Conservation (phyloP, 2,113 vertebrate genomes). For the Colaptes auratus region DNA sequence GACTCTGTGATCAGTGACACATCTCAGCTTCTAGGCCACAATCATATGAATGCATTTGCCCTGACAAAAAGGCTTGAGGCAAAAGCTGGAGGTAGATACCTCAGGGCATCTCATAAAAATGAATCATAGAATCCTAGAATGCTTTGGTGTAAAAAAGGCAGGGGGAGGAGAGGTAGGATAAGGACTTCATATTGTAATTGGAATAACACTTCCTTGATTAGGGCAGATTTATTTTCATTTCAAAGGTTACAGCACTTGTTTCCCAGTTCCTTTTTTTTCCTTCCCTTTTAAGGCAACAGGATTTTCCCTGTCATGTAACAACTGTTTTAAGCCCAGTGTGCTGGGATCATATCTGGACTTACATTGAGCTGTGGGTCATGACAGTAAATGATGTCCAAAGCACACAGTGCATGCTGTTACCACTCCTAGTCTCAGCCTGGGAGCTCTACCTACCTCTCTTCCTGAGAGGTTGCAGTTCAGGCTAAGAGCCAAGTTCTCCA, state of each 20-base stretch:
- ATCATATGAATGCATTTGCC: neutral
- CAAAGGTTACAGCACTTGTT: slow-evolving; percentile 3
- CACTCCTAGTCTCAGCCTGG: neutral
- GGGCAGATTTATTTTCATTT: slow-evolving; percentile 23
- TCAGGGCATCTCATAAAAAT: neutral
- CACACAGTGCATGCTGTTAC: neutral
- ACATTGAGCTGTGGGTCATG: neutral
- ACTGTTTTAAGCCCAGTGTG: neutral
- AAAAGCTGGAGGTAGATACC: neutral
- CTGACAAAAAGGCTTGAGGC: neutral
- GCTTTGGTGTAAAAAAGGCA: neutral
- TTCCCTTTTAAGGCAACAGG: neutral
- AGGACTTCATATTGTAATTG: neutral
- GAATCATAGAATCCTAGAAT: neutral
- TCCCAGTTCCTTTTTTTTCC: neutral
- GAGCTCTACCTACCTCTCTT: neutral
- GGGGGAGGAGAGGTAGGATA: neutral
- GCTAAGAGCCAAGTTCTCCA: neutral
- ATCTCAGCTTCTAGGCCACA: neutral
- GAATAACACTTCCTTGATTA: neutral
- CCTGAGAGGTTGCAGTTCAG: neutral
- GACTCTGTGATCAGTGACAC: neutral
- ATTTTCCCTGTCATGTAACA: neutral
- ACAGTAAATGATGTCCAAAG: fast-evolving
- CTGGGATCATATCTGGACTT: fast-evolving